Conservation (phyloP, 2,888 invertebrate species). For the Parnassius glacialis region DNA sequence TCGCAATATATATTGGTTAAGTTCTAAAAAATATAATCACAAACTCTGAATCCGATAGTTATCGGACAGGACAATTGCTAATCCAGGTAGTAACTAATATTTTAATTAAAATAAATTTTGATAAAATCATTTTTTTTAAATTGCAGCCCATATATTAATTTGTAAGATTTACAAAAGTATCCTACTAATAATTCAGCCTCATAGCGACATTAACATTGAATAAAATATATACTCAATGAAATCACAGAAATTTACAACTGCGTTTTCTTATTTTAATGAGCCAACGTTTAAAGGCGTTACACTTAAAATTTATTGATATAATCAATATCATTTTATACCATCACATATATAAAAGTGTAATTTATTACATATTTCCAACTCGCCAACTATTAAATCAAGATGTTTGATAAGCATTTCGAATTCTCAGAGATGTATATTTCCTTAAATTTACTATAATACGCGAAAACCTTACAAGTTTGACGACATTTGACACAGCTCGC, state of each 20-base stretch:
- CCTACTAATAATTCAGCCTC: conserved; percentile 2
- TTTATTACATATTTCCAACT: conserved; percentile 33
- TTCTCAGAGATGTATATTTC: conserved; percentile 14
- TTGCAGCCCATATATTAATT: too few species aligned
- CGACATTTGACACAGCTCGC: conserved; percentile 22
- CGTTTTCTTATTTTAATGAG: conserved; percentile 50
- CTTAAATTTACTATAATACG: conserved; percentile 20
- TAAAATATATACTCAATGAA: conserved; percentile 45
- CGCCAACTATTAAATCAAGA: conserved; percentile 17
- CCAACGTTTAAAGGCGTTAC: conserved; percentile 41
- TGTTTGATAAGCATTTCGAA: conserved; percentile 16
- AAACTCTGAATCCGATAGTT: too few species aligned
- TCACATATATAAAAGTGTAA: conserved; percentile 43
- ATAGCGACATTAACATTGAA: conserved; percentile 47
- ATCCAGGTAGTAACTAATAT: too few species aligned
- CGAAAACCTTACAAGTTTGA: conserved; percentile 19
- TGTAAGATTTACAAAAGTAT: neutral
- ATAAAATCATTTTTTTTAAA: too few species aligned
- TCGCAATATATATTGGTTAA: too few species aligned
- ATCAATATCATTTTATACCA: conserved; percentile 46
- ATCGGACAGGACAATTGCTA: too few species aligned
- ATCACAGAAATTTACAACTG: conserved; percentile 46
- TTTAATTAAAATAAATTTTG: too few species aligned
- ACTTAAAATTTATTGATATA: conserved; percentile 47
- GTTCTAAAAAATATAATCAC: too few species aligned